Evolutionary conservation across 1,140 invertebrate species (phyloP).

Genomic region (Galleria mellonella): DNA sequence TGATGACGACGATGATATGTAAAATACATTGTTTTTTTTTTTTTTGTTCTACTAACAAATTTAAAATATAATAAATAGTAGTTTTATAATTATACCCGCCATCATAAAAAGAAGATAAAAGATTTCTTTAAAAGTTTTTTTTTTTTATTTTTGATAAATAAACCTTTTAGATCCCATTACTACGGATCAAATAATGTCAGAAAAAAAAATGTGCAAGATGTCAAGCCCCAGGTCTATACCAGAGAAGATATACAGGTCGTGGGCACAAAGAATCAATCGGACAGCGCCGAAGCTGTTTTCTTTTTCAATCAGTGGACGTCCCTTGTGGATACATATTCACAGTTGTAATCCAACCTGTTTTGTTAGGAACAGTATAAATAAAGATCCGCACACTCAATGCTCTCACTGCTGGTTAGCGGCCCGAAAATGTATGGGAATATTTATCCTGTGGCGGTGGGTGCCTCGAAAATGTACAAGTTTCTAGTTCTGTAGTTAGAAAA

Average conservation of each 20-base stretch:
- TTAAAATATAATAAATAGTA: too few species aligned
- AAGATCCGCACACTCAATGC: background rate
- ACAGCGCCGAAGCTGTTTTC: conserved; percentile 57
- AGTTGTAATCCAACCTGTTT: conserved; percentile 21
- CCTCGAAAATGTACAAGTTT: conserved; percentile 8
- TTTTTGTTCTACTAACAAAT: too few species aligned
- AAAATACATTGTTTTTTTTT: too few species aligned
- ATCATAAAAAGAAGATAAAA: too few species aligned
- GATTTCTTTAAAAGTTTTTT: too few species aligned
- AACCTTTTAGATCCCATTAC: too few species aligned
- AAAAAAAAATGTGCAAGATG: too few species aligned
- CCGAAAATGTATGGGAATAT: background rate
- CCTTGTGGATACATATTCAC: conserved; percentile 33
- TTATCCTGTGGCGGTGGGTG: conserved; percentile 13
- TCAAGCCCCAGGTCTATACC: too few species aligned
- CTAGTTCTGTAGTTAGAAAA: conserved; percentile 49
- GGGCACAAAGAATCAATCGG: conserved; percentile 56
- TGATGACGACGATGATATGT: too few species aligned
- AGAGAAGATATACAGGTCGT: conserved; percentile 37
- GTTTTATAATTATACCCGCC: too few species aligned
- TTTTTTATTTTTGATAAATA: too few species aligned
- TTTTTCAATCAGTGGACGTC: conserved; percentile 63
- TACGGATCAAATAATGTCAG: too few species aligned
- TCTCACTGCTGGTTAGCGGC: background rate
- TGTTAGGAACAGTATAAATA: conserved; percentile 21